phyloP scores from a whole-genome alignment of 92 coral and sea anemone genomes.

The Siderastrea radians region DNA sequence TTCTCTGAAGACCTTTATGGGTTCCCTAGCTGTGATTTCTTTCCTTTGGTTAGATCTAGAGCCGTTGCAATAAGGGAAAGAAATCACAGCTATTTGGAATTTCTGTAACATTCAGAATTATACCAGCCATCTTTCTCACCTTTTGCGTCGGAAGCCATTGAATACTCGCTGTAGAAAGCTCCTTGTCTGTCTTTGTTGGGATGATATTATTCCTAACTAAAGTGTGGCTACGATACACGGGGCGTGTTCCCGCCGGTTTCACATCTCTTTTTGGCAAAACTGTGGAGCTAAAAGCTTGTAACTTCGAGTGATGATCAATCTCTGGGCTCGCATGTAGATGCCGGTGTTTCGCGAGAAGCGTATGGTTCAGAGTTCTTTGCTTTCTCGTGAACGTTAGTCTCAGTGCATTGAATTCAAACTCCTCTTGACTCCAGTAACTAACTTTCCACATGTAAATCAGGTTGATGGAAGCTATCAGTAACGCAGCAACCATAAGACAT shows the following conservation, averaged over 20 bases:
- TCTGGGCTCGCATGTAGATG: not conserved
- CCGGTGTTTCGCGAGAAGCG: not conserved
- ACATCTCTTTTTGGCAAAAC: not conserved
- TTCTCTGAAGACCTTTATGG: too few species aligned
- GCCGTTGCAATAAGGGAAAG: not conserved
- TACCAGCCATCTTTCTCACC: not conserved
- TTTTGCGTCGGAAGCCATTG: not conserved
- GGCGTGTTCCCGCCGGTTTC: not conserved
- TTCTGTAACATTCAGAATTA: not conserved
- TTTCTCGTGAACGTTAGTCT: not conserved
- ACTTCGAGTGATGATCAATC: not conserved
- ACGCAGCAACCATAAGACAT: not conserved
- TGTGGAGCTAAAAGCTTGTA: not conserved
- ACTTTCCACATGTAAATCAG: constrained; percentile 10
- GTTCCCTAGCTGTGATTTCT: too few species aligned
- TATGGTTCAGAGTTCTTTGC: not conserved
- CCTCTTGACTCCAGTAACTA: not conserved
- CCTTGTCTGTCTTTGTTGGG: too few species aligned
- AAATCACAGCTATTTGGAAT: not conserved
- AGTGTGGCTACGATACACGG: not conserved
- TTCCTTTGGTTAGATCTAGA: too few species aligned
- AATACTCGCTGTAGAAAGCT: not conserved
- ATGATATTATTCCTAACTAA: not conserved
- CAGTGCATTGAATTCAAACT: not conserved
- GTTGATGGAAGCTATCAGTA: not conserved